These are phyloP conservation scores for Arctocebus calabarensis DNA, from an alignment of 2,797 vertebrate genomes.

Conservation along the genomic window DNA sequence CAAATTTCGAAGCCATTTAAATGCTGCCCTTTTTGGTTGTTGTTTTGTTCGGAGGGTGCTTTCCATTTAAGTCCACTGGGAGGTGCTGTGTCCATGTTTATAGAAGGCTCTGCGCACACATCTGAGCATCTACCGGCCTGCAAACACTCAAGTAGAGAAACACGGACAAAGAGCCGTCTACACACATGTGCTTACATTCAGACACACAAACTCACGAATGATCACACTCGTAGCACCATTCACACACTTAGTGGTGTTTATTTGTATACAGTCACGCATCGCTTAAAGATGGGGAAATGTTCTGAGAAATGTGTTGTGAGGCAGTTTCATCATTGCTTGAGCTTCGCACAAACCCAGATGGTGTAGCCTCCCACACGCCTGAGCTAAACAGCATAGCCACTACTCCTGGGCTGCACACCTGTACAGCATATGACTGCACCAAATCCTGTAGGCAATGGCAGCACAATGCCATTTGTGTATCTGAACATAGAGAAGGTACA, in stretches of 20 bases:
- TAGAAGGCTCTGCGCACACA: not conserved
- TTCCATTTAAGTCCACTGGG: slow-evolving; percentile 69
- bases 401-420: not conserved
- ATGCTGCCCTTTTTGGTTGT: not conserved
- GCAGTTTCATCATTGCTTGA: not conserved
- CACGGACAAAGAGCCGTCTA: slow-evolving; percentile 68
- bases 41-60: not conserved
- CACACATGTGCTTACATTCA: slow-evolving; percentile 14
- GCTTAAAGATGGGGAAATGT: not conserved
- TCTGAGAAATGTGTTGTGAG: not conserved
- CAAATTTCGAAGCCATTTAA: not conserved
- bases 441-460: not conserved
- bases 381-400: not conserved
- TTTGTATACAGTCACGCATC: not conserved
- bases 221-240: not conserved
- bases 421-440: not conserved
- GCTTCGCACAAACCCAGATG: not conserved
- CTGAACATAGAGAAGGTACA: not conserved
- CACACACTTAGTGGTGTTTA: not conserved
- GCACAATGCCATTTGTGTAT: not conserved
- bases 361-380: not conserved
- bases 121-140: not conserved
- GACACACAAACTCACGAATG: slow-evolving; percentile 22
- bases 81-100: slow-evolving; percentile 71
- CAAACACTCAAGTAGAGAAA: slow-evolving; percentile 19